Base-by-base conservation (phyloP, 2,888 invertebrate genomes). In the Alloscopus bannaensis region DNA sequence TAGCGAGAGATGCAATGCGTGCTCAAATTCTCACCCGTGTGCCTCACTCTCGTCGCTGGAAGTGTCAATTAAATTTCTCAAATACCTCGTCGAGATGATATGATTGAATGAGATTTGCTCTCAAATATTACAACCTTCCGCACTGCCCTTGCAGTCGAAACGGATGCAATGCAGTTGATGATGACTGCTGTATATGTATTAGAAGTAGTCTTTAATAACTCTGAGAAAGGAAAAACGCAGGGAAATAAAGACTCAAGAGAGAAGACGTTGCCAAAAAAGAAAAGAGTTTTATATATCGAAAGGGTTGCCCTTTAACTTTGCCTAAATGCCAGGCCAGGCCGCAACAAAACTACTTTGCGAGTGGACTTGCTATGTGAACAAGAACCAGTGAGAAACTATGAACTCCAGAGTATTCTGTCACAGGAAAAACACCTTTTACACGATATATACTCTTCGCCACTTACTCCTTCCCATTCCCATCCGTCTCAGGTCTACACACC, bases 401-500 rank as follows among this genome's bases (percentile, higher is more conserved):
- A 77, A 77, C 77, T 77, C 77, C 77, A 77, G 77, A 75, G 75
- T 77, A 77, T 52, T 77, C 77, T 77, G 77, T 77, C 77, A 77
- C 69, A 59, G 68, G 77, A 77, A 77, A 69, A 77, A 77, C 77
- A 77, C 77, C 77, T 77, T 76, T 69, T 64, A 24, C 26, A 47
- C 42, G 52, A 57, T 36, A 26, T 50, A 76, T 60, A 26, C 60
- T 66, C n/a, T n/a, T n/a, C n/a, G 52, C 76, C 52, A 59, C 60
- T 71, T 57, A 60, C 62, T 76, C 50, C 52, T 62, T 60, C 36
- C 13, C 36, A 13, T 13, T 36, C 6, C 13, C 36, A n/a, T 29
- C 40, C 60, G n/a, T n/a, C n/a, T n/a, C n/a, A n/a, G n/a, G n/a
- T n/a, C n/a, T n/a, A n/a, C 26, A 68, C 62, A 62, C 75, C 64